These are phyloP conservation scores for Ridgeia piscesae DNA, from an alignment of 1,140 invertebrate species.

Conservation along the genomic window DNA sequence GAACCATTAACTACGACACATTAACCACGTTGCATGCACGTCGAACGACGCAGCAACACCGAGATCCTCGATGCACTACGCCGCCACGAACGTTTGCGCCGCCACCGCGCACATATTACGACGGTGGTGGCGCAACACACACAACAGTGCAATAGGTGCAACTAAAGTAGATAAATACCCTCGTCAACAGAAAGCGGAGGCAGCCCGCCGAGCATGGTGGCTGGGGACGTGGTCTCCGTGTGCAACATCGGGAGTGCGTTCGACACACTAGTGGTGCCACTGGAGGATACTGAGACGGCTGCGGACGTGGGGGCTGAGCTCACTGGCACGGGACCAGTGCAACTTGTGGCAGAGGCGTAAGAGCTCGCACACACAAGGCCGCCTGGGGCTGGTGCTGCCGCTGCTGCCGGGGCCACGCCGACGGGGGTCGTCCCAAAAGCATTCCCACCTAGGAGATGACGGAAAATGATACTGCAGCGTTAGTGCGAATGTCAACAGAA, in stretches of 20 bases:
- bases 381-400: not conserved
- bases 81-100: not conserved
- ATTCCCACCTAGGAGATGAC: not conserved
- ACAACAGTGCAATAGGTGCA: not conserved
- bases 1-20: not conserved
- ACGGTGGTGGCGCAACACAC: not conserved
- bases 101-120: not conserved
- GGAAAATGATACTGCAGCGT: not conserved
- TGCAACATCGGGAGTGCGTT: not conserved
- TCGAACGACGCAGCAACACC: not conserved
- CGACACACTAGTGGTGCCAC: not conserved
- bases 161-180: not conserved
- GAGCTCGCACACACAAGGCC: not conserved
- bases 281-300: not conserved
- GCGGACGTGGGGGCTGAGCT: not conserved
- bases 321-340: not conserved
- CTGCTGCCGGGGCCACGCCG: too few species aligned
- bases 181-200: not conserved
- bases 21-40: not conserved
- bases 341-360: not conserved
- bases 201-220: not conserved
- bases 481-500: not conserved
- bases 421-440: not conserved
- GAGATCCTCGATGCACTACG: not conserved
- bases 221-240: not conserved